Conservation (phyloP, 2,888 invertebrate species). For the Ischnus inquisitorius region DNA sequence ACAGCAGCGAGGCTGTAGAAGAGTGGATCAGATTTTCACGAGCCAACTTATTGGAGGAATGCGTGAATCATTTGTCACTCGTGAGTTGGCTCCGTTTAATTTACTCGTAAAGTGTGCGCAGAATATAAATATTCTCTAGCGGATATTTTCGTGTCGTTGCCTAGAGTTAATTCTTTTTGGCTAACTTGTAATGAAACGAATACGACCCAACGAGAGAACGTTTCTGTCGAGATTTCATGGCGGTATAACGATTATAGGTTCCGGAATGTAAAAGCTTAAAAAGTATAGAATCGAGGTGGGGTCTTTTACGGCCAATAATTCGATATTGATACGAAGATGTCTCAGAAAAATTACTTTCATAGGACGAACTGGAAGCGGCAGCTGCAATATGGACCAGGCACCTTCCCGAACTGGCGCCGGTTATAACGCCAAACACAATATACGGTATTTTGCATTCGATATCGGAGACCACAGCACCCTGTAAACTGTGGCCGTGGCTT, state of each 20-base stretch:
- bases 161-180: no score
- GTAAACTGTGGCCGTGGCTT: slow-evolving; percentile 79
- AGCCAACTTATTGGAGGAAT: slow-evolving; percentile 83
- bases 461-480: slow-evolving; percentile 72
- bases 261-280: background rate
- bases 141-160: no score
- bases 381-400: slow-evolving; percentile 83
- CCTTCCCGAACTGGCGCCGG: slow-evolving; percentile 75
- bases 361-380: slow-evolving; percentile 81
- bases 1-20: slow-evolving; percentile 75
- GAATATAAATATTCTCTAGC: background rate
- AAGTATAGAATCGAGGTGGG: background rate
- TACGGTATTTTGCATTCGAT: slow-evolving; percentile 76
- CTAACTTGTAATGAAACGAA: no score
- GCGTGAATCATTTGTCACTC: slow-evolving; percentile 82
- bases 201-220: no score
- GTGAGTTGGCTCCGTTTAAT: slow-evolving; percentile 76
- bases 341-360: slow-evolving; percentile 37
- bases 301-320: background rate
- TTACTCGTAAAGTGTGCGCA: background rate
- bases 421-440: slow-evolving; percentile 74
- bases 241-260: background rate
- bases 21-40: slow-evolving; percentile 85
- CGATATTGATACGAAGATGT: slow-evolving; percentile 1
- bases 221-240: no score